Conservation (phyloP, 2,888 invertebrate species). For the Aphidoletes aphidimyza region DNA sequence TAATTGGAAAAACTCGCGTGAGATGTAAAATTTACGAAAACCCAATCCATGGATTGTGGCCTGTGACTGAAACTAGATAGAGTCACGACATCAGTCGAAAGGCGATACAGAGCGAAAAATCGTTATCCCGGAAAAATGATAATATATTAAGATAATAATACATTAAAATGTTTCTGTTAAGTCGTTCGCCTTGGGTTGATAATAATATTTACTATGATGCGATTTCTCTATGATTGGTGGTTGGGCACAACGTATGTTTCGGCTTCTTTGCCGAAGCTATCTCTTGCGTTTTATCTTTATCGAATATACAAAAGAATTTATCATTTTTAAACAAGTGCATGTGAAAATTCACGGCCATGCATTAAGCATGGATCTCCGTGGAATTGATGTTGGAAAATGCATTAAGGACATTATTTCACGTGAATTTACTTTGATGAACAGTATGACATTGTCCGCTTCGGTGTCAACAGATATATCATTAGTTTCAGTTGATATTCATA, state of each 20-base stretch:
- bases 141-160: constrained; percentile 47
- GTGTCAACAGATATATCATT: not conserved
- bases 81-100: not conserved
- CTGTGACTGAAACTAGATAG: constrained; percentile 34
- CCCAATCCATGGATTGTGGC: not conserved
- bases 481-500: too few species aligned
- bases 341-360: not conserved
- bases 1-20: not conserved
- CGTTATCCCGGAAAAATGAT: constrained; percentile 54
- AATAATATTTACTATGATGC: constrained; percentile 52
- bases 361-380: not conserved
- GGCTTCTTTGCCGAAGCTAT: not conserved
- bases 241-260: too few species aligned
- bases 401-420: not conserved
- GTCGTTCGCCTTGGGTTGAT: not conserved
- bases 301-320: constrained; percentile 42
- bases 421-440: too few species aligned
- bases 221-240: constrained; percentile 9
- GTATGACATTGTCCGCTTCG: too few species aligned
- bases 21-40: not conserved
- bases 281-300: constrained; percentile 23
- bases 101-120: constrained; percentile 45
- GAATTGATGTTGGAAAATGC: not conserved
- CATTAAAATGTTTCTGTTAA: constrained; percentile 47
- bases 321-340: constrained; percentile 48